Conservation (phyloP, 2,888 invertebrate genomes). For the Anoncus sp. region DNA sequence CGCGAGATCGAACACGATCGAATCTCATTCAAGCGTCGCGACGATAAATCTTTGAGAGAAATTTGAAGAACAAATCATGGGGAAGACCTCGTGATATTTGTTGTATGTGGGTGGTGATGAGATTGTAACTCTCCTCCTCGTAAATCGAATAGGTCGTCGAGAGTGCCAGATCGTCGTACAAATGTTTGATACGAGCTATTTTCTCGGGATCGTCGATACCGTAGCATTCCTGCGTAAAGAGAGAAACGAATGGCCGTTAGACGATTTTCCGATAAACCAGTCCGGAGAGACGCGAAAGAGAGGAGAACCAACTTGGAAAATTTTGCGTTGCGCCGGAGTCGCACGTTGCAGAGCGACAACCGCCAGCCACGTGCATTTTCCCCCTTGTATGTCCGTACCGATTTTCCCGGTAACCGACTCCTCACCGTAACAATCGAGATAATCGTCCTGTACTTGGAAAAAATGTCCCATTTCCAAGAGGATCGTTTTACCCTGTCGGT, state of each 20-base stretch:
- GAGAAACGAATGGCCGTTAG: slow-evolving; percentile 4
- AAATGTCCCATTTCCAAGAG: slow-evolving; percentile 97
- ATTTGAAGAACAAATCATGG: slow-evolving; percentile 92
- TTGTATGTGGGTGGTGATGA: slow-evolving; percentile 92
- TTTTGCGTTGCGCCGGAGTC: slow-evolving; percentile 87
- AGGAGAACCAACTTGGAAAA: slow-evolving; percentile 85
- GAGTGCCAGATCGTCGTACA: slow-evolving; percentile 91
- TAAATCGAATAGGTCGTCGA: slow-evolving; percentile 91
- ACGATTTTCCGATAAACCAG: too few species aligned
- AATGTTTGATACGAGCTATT: slow-evolving; percentile 88
- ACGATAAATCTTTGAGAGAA: slow-evolving; percentile 92
- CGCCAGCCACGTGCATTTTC: slow-evolving; percentile 98
- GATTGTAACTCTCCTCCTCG: slow-evolving; percentile 93
- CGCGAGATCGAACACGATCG: not conserved
- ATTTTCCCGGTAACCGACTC: slow-evolving; percentile 93
- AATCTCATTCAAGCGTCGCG: slow-evolving; percentile 85
- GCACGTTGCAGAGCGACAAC: slow-evolving; percentile 94
- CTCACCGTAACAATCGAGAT: slow-evolving; percentile 96
- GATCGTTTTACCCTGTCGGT: slow-evolving; percentile 93
- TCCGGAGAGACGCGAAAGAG: too few species aligned
- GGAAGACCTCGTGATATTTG: slow-evolving; percentile 93
- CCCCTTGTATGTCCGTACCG: slow-evolving; percentile 96
- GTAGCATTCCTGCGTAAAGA: slow-evolving; percentile 87
- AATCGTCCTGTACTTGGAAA: slow-evolving; percentile 97
- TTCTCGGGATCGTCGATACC: slow-evolving; percentile 88